These are phyloP conservation scores for Cyphomyrmex costatus DNA, from an alignment of 1,140 invertebrate species.

Conservation along the genomic window DNA sequence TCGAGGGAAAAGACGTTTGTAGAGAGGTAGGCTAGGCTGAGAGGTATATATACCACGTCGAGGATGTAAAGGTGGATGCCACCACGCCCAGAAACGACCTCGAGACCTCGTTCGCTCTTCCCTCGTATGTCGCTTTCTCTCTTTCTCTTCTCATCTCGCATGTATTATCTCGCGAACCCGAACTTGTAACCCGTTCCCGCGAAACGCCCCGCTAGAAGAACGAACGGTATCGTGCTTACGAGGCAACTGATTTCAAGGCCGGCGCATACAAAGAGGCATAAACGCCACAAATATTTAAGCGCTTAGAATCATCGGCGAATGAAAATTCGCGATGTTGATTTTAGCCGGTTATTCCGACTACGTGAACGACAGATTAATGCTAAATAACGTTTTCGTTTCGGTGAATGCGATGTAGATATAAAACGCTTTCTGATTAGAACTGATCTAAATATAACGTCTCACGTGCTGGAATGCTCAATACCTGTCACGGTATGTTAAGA, in stretches of 20 bases:
- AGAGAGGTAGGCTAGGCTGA: constrained; percentile 46
- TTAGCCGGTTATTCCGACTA: too few relatives aligned
- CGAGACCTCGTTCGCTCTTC: constrained; percentile 76
- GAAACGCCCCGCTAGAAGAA: constrained; percentile 37
- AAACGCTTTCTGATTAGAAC: constrained; percentile 8
- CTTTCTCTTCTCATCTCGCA: constrained; percentile 60
- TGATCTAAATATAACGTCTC: constrained; percentile 3
- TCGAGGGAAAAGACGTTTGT: constrained; percentile 74
- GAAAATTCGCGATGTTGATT: constrained; percentile 13
- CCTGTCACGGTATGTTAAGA: background rate
- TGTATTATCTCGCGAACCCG: constrained; percentile 65
- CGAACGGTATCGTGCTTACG: constrained; percentile 44
- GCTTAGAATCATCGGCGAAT: background rate
- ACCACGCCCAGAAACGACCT: constrained; percentile 83
- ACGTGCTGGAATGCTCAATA: background rate
- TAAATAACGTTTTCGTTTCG: background rate
- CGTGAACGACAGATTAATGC: constrained; percentile 14
- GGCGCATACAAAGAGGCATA: background rate
- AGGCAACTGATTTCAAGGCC: constrained; percentile 37
- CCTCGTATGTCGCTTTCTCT: constrained; percentile 31
- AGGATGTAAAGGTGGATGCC: constrained; percentile 80
- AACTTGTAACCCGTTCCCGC: constrained; percentile 49
- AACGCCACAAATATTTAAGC: background rate
- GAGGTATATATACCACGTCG: constrained; percentile 62
- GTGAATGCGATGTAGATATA: background rate